Conservation (phyloP, 2,113 vertebrate species). For the Spermophilus dauricus region DNA sequence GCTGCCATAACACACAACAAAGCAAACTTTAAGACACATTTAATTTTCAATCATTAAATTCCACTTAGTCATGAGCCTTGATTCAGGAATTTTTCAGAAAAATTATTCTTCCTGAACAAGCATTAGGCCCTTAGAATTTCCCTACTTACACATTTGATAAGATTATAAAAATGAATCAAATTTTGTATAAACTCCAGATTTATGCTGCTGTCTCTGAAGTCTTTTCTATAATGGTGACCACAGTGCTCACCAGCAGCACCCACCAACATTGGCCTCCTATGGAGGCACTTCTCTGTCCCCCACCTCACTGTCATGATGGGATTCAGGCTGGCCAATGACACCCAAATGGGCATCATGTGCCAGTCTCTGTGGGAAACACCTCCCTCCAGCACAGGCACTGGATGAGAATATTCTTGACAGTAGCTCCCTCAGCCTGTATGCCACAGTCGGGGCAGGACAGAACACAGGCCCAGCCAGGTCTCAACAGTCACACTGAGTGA, state of each 20-base stretch:
- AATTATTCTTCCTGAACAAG: neutral
- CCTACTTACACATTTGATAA: neutral
- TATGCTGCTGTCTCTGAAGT: accelerated
- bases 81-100: neutral
- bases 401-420: neutral
- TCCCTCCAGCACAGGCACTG: neutral
- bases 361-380: neutral
- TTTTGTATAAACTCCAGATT: neutral
- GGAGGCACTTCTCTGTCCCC: accelerated
- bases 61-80: neutral
- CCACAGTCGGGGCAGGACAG: accelerated
- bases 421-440: neutral
- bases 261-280: accelerated
- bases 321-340: neutral
- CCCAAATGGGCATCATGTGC: accelerated
- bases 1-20: neutral
- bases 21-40: neutral
- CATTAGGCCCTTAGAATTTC: neutral
- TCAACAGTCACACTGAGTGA: accelerated
- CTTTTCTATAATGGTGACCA: neutral
- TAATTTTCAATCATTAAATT: conserved; percentile 19
- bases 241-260: accelerated
- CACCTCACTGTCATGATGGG: accelerated
- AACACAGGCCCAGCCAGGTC: accelerated
- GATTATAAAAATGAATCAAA: neutral